These are phyloP conservation scores for Tachysurus vachellii DNA, from an alignment of 2,113 vertebrate genomes.

Conservation along the genomic window DNA sequence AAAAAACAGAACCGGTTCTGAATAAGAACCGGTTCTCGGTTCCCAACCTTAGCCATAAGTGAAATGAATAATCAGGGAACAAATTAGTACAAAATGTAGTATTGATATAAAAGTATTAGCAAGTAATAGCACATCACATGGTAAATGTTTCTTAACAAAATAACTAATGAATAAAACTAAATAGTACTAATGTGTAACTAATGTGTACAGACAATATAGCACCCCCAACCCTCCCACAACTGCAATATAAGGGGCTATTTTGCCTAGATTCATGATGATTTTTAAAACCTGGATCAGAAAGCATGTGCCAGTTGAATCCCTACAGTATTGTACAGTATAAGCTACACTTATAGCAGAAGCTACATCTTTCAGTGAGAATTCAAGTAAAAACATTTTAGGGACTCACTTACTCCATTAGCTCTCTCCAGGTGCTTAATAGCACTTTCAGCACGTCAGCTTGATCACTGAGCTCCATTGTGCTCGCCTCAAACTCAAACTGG, in stretches of 20 bases:
- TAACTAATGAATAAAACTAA: not conserved
- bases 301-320: not conserved
- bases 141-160: not conserved
- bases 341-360: not conserved
- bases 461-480: constrained; percentile 44
- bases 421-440: constrained; percentile 10
- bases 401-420: not conserved
- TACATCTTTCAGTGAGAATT: not conserved
- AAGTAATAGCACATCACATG: not conserved
- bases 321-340: not conserved
- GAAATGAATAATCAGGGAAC: not conserved
- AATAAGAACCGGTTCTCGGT: too few relatives aligned
- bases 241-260: not conserved
- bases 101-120: not conserved
- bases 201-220: not conserved
- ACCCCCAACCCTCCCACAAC: not conserved
- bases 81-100: not conserved
- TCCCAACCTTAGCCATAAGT: not conserved
- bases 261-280: not conserved
- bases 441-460: constrained; percentile 46
- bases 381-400: not conserved
- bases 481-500: constrained; percentile 54
- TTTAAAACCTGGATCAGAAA: not conserved
- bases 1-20: too few relatives aligned
- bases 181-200: too few relatives aligned